Evolutionary conservation across 2,888 invertebrate species (phyloP).

Genomic region (Gibbula magus): DNA sequence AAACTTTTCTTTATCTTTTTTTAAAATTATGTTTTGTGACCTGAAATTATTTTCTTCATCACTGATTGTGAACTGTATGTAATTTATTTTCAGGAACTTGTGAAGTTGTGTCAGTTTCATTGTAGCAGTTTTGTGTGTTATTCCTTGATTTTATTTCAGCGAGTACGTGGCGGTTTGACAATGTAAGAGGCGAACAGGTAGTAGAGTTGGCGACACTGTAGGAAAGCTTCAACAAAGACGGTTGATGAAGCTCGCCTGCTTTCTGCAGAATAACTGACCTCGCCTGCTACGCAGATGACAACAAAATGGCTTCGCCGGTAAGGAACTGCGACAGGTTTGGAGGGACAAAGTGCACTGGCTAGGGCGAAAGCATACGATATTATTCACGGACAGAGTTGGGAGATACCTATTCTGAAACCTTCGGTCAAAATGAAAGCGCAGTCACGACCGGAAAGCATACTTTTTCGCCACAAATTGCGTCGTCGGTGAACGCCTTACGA

Average conservation of each 20-base stretch:
- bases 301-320: constrained; percentile 15
- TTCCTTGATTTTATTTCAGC: not conserved
- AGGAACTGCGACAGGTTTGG: not conserved
- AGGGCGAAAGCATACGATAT: not conserved
- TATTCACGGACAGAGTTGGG: not conserved
- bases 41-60: too few relatives aligned
- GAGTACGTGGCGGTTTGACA: not conserved
- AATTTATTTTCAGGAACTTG: too few relatives aligned
- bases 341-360: not conserved
- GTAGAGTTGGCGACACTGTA: not conserved
- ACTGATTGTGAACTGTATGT: too few relatives aligned
- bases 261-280: not conserved
- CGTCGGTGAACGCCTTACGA: constrained; percentile 5
- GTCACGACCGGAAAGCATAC: not conserved
- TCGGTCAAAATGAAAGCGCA: not conserved
- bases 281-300: not conserved
- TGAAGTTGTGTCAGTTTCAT: too few relatives aligned
- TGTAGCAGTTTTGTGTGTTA: too few relatives aligned
- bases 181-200: not conserved
- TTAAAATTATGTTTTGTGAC: too few relatives aligned
- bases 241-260: not conserved
- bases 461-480: not conserved
- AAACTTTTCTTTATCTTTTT: too few relatives aligned
- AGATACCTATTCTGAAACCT: not conserved
- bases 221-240: not conserved